Evolutionary conservation across 2,113 vertebrate genomes (phyloP), one percentile per base, ranked within the genome.

Genomic region (Manacus vitellinus): DNA sequence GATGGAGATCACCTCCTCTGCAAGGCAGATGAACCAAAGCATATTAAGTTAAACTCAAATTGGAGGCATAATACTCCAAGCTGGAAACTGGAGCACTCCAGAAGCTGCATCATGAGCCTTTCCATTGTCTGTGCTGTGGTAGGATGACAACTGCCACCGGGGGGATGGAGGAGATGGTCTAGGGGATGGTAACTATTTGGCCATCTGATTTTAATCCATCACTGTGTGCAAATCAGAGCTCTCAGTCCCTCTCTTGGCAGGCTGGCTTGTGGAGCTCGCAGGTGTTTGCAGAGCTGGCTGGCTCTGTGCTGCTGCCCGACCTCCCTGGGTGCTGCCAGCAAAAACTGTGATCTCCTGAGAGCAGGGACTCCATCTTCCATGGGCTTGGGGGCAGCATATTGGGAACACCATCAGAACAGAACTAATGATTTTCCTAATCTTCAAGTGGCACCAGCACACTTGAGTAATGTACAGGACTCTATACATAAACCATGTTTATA

Each of bases 401-500:
- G 67, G 41, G 85, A 88, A 12, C 51, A 9, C 47, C 21, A 8
- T 25, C 35, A 54, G 55, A 94, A 59, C 79, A 86, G 71, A 92
- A 92, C 52, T 37, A 74, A 82, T 94, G 75, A 89, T 91, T 88
- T 63, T 73, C 84, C 90, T 94, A n/a, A 86, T 88, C 55, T 54
- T n/a, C 80, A 47, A 81, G 79, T 87, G 95, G 80, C 88, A 68
- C 24, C 23, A 54, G 77, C 62, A 61, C 68, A 37, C 54, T 86
- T 92, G 91, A 97, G 92, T 90, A 82, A 96, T 79, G 91, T 28
- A 43, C 76, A 39, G 83, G 28, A 3, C 80, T 78, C 72, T 44
- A 4, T 23, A 25, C 88, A 95, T 95, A 96, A 95, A 97, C 71
- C 87, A 62, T 75, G 70, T 93, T 97, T 95, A 94, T 97, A 93